Conservation (phyloP, 2,113 vertebrate genomes). For the Bagarius yarrelli region DNA sequence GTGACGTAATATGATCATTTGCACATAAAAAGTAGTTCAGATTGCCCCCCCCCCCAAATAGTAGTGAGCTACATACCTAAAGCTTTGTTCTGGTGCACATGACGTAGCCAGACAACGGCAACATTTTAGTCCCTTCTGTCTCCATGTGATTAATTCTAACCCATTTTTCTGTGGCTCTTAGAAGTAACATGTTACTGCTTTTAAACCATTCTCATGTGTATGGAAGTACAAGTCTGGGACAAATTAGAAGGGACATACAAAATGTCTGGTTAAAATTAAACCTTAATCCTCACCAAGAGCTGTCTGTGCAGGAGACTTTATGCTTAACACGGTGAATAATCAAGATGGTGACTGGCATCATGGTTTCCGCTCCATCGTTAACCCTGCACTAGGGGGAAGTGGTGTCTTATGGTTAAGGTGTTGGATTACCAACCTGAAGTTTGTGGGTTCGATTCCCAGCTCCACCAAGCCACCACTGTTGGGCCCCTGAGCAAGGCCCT, state of each 20-base stretch:
- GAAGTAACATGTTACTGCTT: neutral
- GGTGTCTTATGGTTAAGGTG: too few species aligned
- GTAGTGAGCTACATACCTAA: neutral
- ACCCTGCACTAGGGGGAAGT: neutral
- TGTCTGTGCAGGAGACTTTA: conserved; percentile 26
- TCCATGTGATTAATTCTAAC: neutral
- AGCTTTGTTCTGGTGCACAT: neutral
- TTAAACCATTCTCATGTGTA: conserved; percentile 8
- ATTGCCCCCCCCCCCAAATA: neutral
- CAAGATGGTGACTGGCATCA: neutral
- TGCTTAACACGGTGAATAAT: conserved; percentile 6
- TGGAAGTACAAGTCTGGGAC: conserved; percentile 15
- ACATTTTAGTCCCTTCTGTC: conserved; percentile 4
- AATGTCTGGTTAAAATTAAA: conserved; percentile 51
- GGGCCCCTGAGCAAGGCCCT: too few species aligned
- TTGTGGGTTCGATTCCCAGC: too few species aligned
- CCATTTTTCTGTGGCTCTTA: neutral
- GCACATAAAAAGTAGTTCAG: neutral
- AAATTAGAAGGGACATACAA: conserved; percentile 36
- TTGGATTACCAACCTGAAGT: too few species aligned
- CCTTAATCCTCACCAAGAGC: conserved; percentile 59
- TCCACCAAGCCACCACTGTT: too few species aligned
- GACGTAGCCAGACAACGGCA: neutral
- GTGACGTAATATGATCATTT: neutral
- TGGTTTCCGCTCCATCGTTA: neutral